Evolutionary conservation across 2,113 vertebrate genomes (phyloP).

Genomic region (Scalopus aquaticus): DNA sequence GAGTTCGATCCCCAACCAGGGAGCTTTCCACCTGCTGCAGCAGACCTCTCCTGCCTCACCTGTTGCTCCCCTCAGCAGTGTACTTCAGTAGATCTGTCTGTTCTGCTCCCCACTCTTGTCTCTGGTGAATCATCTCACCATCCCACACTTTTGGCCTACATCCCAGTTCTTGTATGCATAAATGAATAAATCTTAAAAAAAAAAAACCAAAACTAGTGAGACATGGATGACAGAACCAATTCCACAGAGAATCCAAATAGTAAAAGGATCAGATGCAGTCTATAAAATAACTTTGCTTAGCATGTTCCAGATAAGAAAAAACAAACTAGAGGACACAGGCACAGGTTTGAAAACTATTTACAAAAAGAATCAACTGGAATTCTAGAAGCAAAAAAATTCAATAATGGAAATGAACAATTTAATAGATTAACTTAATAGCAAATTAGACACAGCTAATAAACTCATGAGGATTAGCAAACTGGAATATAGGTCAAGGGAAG

Average conservation of each 20-base stretch:
- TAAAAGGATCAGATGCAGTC: not conserved
- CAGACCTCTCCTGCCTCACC: too few relatives aligned
- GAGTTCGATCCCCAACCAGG: too few relatives aligned
- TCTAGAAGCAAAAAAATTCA: not conserved
- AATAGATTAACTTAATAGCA: not conserved
- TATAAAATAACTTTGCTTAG: not conserved
- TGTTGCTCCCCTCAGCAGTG: too few relatives aligned
- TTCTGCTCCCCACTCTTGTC: too few relatives aligned
- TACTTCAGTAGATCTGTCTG: too few relatives aligned
- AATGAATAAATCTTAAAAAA: too few relatives aligned
- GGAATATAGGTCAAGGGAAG: not conserved
- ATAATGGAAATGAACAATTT: not conserved
- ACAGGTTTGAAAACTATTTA: not conserved
- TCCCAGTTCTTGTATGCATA: too few relatives aligned
- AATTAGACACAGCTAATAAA: not conserved
- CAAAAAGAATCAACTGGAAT: not conserved
- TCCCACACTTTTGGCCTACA: too few relatives aligned
- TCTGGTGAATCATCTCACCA: too few relatives aligned
- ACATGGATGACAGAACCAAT: not conserved
- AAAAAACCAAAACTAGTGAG: not conserved
- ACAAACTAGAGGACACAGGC: not conserved
- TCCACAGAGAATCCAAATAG: not conserved
- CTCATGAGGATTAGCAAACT: not conserved
- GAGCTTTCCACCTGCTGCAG: too few relatives aligned
- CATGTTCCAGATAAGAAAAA: not conserved